A percentile compares a stretch with the other conserved stretches of the same genome.
phyloP scores from a whole-genome alignment of 2,113 vertebrate species.

The Gulo gulo region DNA sequence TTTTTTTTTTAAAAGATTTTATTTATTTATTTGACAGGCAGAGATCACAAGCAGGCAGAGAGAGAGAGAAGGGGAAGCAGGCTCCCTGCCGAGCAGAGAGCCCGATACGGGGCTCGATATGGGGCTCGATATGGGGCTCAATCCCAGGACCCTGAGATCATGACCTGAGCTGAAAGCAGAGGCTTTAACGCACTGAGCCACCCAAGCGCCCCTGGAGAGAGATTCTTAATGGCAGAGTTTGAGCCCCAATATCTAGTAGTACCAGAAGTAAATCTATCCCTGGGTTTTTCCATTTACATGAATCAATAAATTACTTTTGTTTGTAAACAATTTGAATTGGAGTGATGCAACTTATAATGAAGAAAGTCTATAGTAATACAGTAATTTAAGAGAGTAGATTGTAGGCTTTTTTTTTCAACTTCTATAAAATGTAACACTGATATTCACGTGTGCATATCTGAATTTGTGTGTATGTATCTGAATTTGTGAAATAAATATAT shows the following conservation, averaged over 20 bases:
- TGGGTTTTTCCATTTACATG: not conserved
- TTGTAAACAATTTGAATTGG: not conserved
- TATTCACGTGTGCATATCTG: not conserved
- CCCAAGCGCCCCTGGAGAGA: too few relatives aligned
- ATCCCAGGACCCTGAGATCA: too few relatives aligned
- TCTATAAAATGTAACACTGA: not conserved
- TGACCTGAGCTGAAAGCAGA: too few relatives aligned
- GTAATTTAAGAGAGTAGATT: not conserved
- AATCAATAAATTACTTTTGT: not conserved
- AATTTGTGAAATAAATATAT: not conserved
- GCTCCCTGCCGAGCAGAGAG: too few relatives aligned
- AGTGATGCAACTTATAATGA: not conserved
- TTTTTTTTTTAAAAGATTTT: too few relatives aligned
- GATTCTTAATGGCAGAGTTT: not conserved
- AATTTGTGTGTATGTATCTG: not conserved
- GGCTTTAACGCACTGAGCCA: too few relatives aligned
- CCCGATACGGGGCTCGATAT: too few relatives aligned
- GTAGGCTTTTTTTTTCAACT: not conserved
- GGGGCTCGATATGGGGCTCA: too few relatives aligned
- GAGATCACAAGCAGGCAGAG: too few relatives aligned
- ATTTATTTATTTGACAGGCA: too few relatives aligned
- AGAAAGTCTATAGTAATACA: not conserved
- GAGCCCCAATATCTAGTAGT: not conserved
- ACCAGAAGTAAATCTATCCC: not conserved
- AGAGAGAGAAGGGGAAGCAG: too few relatives aligned